Evolutionary conservation across 2,797 vertebrate genomes (phyloP).

Genomic region (Myotis daubentonii): DNA sequence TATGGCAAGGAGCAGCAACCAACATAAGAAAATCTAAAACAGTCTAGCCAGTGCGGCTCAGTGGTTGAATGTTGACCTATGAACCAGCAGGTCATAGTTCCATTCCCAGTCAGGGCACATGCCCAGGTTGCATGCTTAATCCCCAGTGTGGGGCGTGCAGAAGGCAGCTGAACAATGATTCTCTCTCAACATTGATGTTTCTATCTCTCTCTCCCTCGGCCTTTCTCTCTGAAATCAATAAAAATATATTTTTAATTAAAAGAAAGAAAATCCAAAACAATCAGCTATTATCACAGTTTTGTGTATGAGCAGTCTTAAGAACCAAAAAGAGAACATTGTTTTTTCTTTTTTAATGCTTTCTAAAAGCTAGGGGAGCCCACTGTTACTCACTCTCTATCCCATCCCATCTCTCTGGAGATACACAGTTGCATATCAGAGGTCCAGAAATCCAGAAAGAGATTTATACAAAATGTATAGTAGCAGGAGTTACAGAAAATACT

Average conservation of each 20-base stretch:
- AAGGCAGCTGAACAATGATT: too few relatives aligned
- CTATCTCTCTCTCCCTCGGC: too few relatives aligned
- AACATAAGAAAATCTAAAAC: neutral
- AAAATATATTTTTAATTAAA: too few relatives aligned
- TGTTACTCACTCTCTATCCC: neutral
- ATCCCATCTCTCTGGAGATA: neutral
- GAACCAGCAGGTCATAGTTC: too few relatives aligned
- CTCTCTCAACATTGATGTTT: too few relatives aligned
- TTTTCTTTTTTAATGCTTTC: neutral
- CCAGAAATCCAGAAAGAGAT: conserved; percentile 24
- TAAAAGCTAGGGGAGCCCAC: neutral
- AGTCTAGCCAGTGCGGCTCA: neutral
- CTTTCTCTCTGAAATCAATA: too few relatives aligned
- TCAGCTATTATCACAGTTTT: neutral
- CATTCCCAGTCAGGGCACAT: too few relatives aligned
- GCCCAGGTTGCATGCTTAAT: too few relatives aligned
- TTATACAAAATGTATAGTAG: neutral
- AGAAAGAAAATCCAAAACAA: neutral
- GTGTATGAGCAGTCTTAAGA: neutral
- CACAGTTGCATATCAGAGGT: neutral
- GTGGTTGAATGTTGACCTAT: too few relatives aligned
- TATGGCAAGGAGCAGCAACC: neutral
- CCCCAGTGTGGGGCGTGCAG: too few relatives aligned
- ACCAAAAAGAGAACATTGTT: neutral
- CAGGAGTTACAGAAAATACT: neutral